Base-by-base conservation (phyloP, 2,113 vertebrate species). In the Ondatra zibethicus region DNA sequence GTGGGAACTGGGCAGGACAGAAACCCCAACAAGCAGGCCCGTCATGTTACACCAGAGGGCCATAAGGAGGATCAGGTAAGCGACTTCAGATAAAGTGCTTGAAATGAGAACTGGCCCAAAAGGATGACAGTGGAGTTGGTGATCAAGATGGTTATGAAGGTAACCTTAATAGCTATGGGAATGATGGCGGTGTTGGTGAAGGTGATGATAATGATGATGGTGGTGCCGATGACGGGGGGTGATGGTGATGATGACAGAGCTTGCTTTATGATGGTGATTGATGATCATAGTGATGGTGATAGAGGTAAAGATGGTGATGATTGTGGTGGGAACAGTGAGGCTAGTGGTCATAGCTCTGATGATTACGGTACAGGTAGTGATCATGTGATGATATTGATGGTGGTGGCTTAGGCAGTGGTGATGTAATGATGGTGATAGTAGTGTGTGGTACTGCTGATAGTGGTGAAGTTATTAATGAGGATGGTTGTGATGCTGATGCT, bases 221-320 rank as follows among this genome's bases (percentile, higher is more conserved):
- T 58, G 17, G 17, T 58, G 55, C 55, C 5, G 17, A 55, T 55
- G 55, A 55, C 4, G 16, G 55, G 55, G n/a, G 70, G 6, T 70
- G 68, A n/a, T 70, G 33, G 23, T 47, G 45, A 47, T 63, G 58
- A 0, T 27, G 75, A 9, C 58, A 5, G 0, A 50, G 33, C 0
- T 25, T 11, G 0, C 45, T 19, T 0, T 85, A 23, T 13, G 17
- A 1, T 87, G 75, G 0, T 17, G 27, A 1, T 2, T 5, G 0
- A 75, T 58, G 27, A 9, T 14, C 13, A 5, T 47, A 2, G 0
- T 70, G 52, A 0, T 31, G 23, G 1, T 31, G 86, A 3, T 7
- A 31, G 23, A 19, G 29, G 63, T 58, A 58, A 58, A 58, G 55
- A 58, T 77, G 63, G 0, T 33, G 16, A 1, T 33, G 86, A 3